Evolutionary conservation across 2,797 vertebrate species (phyloP).

Genomic region (Distichodus sexfasciatus): DNA sequence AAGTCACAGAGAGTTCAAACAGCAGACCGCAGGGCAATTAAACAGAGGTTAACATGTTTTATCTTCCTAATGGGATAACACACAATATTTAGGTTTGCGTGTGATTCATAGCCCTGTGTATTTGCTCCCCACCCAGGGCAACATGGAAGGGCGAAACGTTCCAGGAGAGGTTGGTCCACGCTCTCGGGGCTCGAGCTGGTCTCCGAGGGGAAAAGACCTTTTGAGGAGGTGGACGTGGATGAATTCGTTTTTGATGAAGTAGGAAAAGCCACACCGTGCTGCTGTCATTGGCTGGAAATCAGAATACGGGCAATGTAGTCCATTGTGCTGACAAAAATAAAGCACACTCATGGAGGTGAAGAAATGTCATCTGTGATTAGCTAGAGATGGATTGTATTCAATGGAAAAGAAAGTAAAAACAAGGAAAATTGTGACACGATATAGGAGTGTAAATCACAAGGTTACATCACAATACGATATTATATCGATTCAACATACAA

Average conservation of each 20-base stretch:
- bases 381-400: constrained; percentile 16
- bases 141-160: constrained; percentile 86
- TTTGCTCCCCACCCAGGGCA: constrained; percentile 86
- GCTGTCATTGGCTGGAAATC: constrained; percentile 22
- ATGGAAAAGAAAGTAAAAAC: constrained; percentile 6
- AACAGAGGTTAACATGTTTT: constrained; percentile 88
- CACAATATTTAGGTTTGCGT: constrained; percentile 82
- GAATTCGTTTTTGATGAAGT: constrained; percentile 87
- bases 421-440: too few relatives aligned
- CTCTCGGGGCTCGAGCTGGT: constrained; percentile 77
- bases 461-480: background rate
- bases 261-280: constrained; percentile 55
- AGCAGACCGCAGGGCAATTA: constrained; percentile 90
- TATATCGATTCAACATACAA: too few relatives aligned
- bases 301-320: constrained; percentile 5
- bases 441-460: background rate
- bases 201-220: constrained; percentile 80
- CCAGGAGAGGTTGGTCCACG: constrained; percentile 82
- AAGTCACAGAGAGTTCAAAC: constrained; percentile 98
- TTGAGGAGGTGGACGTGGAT: constrained; percentile 85
- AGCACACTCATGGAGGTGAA: constrained; percentile 1
- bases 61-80: constrained; percentile 94
- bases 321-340: constrained; percentile 14
- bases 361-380: constrained; percentile 37
- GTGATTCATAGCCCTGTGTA: constrained; percentile 81